These are phyloP conservation scores for Leptatherina wallacei DNA, from an alignment of 2,797 vertebrate genomes.

Conservation along the genomic window DNA sequence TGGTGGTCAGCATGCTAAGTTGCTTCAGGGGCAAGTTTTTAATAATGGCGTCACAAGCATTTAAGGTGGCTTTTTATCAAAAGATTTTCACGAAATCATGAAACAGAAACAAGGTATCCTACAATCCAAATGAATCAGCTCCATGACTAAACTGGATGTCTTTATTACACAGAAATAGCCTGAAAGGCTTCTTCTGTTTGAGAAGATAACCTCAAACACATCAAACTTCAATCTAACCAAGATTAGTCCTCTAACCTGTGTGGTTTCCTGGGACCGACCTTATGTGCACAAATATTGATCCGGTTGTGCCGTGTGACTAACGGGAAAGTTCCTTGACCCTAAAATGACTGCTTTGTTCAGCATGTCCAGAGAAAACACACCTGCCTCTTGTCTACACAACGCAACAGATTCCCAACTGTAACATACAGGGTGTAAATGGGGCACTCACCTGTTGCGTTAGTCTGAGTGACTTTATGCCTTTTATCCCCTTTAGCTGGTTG, in stretches of 20 bases:
- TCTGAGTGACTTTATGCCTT: slow-evolving; percentile 30
- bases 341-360: not conserved
- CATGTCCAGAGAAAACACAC: not conserved
- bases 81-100: not conserved
- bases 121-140: not conserved
- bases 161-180: not conserved
- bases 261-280: slow-evolving; percentile 4
- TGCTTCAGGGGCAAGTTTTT: not conserved
- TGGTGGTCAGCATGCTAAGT: not conserved
- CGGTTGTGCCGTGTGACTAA: not conserved
- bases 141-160: not conserved
- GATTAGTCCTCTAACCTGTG: slow-evolving; percentile 3
- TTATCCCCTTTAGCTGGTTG: not conserved
- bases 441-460: slow-evolving; percentile 50
- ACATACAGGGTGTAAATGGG: not conserved
- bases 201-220: slow-evolving; percentile 3
- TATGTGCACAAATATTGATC: slow-evolving; percentile 20
- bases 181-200: slow-evolving; percentile 4
- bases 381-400: not conserved
- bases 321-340: not conserved
- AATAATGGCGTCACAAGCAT: not conserved
- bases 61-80: not conserved
- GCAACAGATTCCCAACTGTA: not conserved
- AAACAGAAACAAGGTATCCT: not conserved
- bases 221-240: slow-evolving; percentile 14